These are phyloP conservation scores for Ctenopoma kingsleyae DNA, from an alignment of 2,797 vertebrate genomes.

Conservation along the genomic window DNA sequence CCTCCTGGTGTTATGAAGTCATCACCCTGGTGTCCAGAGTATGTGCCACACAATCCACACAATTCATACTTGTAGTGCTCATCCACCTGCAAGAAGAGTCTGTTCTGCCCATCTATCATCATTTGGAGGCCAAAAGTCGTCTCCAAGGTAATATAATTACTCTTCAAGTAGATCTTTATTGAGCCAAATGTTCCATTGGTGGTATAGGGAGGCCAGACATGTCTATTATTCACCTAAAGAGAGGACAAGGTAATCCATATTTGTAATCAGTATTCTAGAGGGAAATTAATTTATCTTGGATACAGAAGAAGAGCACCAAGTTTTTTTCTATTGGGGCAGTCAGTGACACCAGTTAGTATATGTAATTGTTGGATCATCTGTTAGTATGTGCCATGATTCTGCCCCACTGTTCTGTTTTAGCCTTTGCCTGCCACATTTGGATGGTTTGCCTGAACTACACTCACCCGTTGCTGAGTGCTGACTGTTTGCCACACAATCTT, in stretches of 20 bases:
- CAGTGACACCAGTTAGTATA: not conserved
- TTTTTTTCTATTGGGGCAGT: conserved; percentile 1
- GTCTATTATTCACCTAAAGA: conserved; percentile 78
- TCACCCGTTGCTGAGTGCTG: too few relatives aligned
- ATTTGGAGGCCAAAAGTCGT: conserved; percentile 86
- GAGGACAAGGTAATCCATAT: conserved; percentile 8
- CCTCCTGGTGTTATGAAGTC: conserved; percentile 85
- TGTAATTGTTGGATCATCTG: too few relatives aligned
- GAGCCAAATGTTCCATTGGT: conserved; percentile 57
- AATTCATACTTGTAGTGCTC: conserved; percentile 83
- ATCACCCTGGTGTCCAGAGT: conserved; percentile 83
- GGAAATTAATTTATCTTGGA: not conserved
- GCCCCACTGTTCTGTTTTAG: too few relatives aligned
- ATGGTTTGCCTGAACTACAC: too few relatives aligned
- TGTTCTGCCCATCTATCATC: conserved; percentile 80
- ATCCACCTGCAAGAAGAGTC: conserved; percentile 87
- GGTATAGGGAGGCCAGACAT: conserved; percentile 69
- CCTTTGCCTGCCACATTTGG: too few relatives aligned
- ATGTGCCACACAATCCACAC: conserved; percentile 90
- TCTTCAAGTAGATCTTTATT: conserved; percentile 58
- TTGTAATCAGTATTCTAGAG: not conserved
- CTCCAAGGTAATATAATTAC: conserved; percentile 72
- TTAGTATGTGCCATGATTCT: too few relatives aligned
- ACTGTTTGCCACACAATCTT: too few relatives aligned
- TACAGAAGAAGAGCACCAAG: not conserved